These are phyloP conservation scores for Drosophila sordidula DNA, from an alignment of 2,888 invertebrate species.

Conservation along the genomic window DNA sequence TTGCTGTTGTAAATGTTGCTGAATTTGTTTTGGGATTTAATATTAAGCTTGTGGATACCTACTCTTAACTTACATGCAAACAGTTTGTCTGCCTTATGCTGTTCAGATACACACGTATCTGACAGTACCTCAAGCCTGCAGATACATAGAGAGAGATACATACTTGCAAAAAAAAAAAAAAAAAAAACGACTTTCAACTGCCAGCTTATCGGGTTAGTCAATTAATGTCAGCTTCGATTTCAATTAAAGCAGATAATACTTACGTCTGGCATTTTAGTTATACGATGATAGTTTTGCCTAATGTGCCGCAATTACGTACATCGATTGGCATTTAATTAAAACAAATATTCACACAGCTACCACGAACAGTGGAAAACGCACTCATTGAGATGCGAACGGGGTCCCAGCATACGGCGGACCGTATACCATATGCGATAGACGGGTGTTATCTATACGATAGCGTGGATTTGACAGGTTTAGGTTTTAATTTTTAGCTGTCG, in stretches of 20 bases:
- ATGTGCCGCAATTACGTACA: constrained; percentile 72
- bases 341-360: constrained; percentile 58
- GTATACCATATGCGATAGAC: constrained; percentile 43
- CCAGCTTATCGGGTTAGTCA: constrained; percentile 63
- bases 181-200: constrained; percentile 52
- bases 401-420: not conserved
- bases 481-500: constrained; percentile 58
- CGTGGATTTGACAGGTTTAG: constrained; percentile 74
- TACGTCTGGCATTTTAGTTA: constrained; percentile 52
- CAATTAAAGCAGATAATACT: constrained; percentile 68
- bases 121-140: constrained; percentile 27
- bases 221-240: constrained; percentile 74
- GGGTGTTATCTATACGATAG: constrained; percentile 66
- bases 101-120: constrained; percentile 10
- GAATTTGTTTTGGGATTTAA: constrained; percentile 9
- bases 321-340: constrained; percentile 78
- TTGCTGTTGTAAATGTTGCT: not conserved
- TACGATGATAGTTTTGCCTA: constrained; percentile 49
- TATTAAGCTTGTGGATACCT: not conserved
- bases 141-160: constrained; percentile 17
- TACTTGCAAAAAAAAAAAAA: constrained; percentile 26
- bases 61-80: constrained; percentile 15
- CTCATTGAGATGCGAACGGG: constrained; percentile 22
- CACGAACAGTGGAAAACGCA: constrained; percentile 22
- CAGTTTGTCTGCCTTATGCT: constrained; percentile 1